Evolutionary conservation across 30 jellyfish, hydroid and myxozoan species (phyloP).

Genomic region (Aurelia sp.): DNA sequence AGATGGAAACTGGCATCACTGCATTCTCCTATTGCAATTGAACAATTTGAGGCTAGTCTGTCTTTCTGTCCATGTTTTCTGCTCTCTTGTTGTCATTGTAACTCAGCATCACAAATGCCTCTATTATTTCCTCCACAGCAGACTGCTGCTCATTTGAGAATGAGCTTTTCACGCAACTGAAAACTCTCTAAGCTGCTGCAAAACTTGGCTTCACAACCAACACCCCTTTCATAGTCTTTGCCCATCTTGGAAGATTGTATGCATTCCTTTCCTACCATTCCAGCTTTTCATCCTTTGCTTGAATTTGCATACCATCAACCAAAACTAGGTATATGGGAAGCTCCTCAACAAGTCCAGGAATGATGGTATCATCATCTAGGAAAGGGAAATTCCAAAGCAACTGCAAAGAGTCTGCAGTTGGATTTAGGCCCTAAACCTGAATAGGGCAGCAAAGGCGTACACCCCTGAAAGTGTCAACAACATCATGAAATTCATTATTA

Average conservation of each 20-base stretch:
- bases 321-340: slow-evolving; percentile 11
- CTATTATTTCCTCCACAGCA: not conserved
- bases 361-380: slow-evolving; percentile 1
- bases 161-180: slow-evolving; percentile 4
- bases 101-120: slow-evolving; percentile 2
- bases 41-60: no score
- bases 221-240: not conserved
- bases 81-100: slow-evolving; percentile 4
- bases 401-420: slow-evolving; percentile 11
- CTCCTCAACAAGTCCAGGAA: slow-evolving; percentile 10
- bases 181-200: slow-evolving; percentile 17
- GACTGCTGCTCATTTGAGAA: not conserved
- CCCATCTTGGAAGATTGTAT: slow-evolving; percentile 6
- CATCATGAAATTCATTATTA: not conserved
- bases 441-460: slow-evolving; percentile 13
- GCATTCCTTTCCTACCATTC: not conserved
- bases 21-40: no score
- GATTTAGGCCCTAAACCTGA: slow-evolving; percentile 3
- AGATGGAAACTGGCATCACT: no score
- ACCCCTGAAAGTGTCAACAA: not conserved
- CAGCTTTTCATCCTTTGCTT: slow-evolving; percentile 1
- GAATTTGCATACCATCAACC: not conserved
- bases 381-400: slow-evolving; percentile 1
- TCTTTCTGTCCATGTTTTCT: not conserved
- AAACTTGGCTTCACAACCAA: slow-evolving; percentile 5